Evolutionary conservation across 2,888 invertebrate genomes (phyloP), one percentile per base, ranked within the genome.

Genomic region (Cheilosia vernalis): DNA sequence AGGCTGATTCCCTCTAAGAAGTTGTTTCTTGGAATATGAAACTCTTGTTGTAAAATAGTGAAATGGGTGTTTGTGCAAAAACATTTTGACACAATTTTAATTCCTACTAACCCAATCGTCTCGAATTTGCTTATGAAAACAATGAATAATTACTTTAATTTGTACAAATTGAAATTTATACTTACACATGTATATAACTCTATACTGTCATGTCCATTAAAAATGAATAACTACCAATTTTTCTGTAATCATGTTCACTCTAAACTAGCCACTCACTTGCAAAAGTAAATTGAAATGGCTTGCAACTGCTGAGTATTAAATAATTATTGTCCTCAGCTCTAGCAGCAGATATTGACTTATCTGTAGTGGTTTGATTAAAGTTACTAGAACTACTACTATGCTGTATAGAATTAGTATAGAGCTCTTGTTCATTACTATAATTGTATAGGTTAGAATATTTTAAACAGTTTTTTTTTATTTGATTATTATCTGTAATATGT

Each of bases 181-280:
- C 40, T 66, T 21, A 64, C 9, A 21, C 1, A 30, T 47, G 47
- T 17, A 2, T 63, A 60, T 10, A 66, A 66, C 27, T 24, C n/a
- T n/a, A 24, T 24, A 66, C 40, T 51, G 40, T 53, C 27, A 51
- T 53, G 49, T 27, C 10, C 27, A 24, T 13, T 27, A 44, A 21
- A 30, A 69, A 7, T 33, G 1, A 9, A 30, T 10, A 37, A 37
- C 56, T 30, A 69, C 24, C 42, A 42, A 49, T 21, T 30, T 30
- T 9, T 30, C 30, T 9, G 9, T 9, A 30, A 30, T 47, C 10
- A 33, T 56, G 5, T 37, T 51, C 15, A 33, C 7, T 76, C 87
- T 89, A 92, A 87, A 92, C 92, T 81, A 92, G 90, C 92, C 92
- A 92, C 88, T 92, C 92, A 87, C 91, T 92, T 80, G 92, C 90